Evolutionary conservation across 2,888 invertebrate genomes (phyloP), one percentile per base, ranked within the genome.

Genomic region (Zootermopsis nevadensis): DNA sequence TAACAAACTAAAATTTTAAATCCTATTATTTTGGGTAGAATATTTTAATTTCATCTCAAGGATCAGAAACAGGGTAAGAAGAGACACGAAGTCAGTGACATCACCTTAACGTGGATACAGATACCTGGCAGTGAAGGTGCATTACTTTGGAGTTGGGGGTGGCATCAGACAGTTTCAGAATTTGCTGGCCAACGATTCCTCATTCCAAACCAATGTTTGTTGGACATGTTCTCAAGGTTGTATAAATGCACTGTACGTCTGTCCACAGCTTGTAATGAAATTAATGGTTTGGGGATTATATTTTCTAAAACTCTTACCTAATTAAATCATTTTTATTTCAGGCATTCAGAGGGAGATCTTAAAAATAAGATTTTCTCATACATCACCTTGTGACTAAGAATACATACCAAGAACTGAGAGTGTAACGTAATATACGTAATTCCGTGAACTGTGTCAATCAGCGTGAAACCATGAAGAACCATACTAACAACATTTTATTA

Each of bases 71-170:
- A 42, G 42, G 15, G 15, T 42, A 42, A 2, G 42, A 42, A 12
- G 42, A 42, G 15, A 42, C 1, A 42, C 42, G 15, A n/a, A n/a
- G n/a, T n/a, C n/a, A 12, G n/a, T 69, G 76, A 84, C 77, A 77
- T 83, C 83, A 86, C 82, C 85, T 86, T 86, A 85, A 85, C 60
- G 69, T 77, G 66, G n/a, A 10, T 81, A 67, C 79, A 90, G 92
- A 85, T 94, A 93, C 88, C 89, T 99, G 83, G 98, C 98, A 81
- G 98, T 97, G 4, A 99, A 99, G 91, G 93, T 93, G 24, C 94
- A 95, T 89, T 99, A 99, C 89, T 99, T 99, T 91, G 99, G 99
- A 85, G 97, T 98, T 33, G 98, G 98, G 22, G 99, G 99, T 80
- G 94, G 97, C 22, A 91, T 94, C 67, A 90, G 93, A 85, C 93